A percentile compares a stretch with the other conserved stretches of the same genome.
Evolutionary conservation across 2,888 invertebrate genomes (phyloP).

Genomic region (Alcis repandata): DNA sequence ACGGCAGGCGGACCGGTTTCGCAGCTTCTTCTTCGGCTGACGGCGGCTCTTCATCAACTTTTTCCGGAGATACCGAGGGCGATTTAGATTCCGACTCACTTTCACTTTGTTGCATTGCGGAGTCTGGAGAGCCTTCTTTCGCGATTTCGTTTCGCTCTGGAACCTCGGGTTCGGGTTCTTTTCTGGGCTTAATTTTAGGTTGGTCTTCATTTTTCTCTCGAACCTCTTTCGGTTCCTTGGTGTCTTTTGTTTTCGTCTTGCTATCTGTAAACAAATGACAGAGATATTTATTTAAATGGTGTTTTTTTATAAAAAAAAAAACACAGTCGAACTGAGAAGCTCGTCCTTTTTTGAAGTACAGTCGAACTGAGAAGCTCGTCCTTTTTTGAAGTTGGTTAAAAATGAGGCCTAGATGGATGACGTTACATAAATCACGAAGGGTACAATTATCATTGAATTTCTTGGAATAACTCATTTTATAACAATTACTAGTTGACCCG

Average conservation of each 20-base stretch:
- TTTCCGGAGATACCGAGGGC: constrained; percentile 58
- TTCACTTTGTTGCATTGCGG: constrained; percentile 46
- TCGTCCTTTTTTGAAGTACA: too few relatives aligned
- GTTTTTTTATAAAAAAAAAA: not conserved
- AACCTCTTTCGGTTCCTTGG: constrained; percentile 28
- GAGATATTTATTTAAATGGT: not conserved
- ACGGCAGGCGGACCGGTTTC: constrained; percentile 62
- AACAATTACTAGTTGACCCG: too few relatives aligned
- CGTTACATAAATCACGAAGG: too few relatives aligned
- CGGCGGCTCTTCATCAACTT: constrained; percentile 32
- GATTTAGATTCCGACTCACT: constrained; percentile 55
- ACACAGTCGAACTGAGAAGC: too few relatives aligned
- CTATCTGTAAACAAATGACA: constrained; percentile 51
- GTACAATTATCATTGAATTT: too few relatives aligned
- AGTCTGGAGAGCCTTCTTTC: constrained; percentile 55
- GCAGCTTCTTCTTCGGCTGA: constrained; percentile 13
- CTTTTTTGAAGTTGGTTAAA: too few relatives aligned
- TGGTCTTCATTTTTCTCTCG: constrained; percentile 23
- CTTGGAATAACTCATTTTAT: too few relatives aligned
- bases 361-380: too few relatives aligned
- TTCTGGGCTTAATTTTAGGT: constrained; percentile 38
- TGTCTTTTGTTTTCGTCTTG: constrained; percentile 51
- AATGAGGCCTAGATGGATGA: too few relatives aligned
- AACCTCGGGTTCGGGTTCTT: constrained; percentile 42
- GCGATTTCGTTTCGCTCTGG: constrained; percentile 40